A percentile compares a stretch with the other conserved stretches of the same genome.
Evolutionary conservation across 2,888 invertebrate species (phyloP).

Genomic region (Lithosia quadra): DNA sequence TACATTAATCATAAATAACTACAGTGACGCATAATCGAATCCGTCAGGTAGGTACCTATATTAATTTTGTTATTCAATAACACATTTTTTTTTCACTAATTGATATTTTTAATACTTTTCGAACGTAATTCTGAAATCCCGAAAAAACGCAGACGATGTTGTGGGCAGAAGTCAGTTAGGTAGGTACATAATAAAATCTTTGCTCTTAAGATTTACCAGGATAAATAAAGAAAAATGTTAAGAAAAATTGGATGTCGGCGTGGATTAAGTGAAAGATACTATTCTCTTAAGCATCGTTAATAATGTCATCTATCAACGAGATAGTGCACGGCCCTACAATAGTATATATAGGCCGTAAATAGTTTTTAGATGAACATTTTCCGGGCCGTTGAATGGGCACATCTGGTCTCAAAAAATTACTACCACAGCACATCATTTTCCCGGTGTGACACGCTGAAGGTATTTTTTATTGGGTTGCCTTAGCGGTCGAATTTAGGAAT

Average conservation of each 20-base stretch:
- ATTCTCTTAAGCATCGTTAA: constrained; percentile 7
- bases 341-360: background rate
- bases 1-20: too few species aligned
- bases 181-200: background rate
- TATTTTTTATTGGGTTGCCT: background rate
- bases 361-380: constrained; percentile 10
- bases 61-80: too few species aligned
- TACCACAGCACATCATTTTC: background rate
- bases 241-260: constrained; percentile 7
- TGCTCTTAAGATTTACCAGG: background rate
- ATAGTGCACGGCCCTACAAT: constrained; percentile 35
- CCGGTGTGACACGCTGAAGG: background rate
- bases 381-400: constrained; percentile 5
- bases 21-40: too few species aligned
- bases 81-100: too few species aligned
- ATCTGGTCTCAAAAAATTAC: background rate
- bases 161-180: background rate
- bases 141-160: background rate
- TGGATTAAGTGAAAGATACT: constrained; percentile 4
- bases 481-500: background rate
- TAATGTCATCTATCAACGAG: constrained; percentile 17
- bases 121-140: background rate
- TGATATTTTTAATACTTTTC: too few species aligned
- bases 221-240: constrained; percentile 4
- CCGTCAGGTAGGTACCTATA: too few species aligned